Evolutionary conservation across 2,113 vertebrate genomes (phyloP), one percentile per base, ranked within the genome.

Genomic region (Plectropomus leopardus): DNA sequence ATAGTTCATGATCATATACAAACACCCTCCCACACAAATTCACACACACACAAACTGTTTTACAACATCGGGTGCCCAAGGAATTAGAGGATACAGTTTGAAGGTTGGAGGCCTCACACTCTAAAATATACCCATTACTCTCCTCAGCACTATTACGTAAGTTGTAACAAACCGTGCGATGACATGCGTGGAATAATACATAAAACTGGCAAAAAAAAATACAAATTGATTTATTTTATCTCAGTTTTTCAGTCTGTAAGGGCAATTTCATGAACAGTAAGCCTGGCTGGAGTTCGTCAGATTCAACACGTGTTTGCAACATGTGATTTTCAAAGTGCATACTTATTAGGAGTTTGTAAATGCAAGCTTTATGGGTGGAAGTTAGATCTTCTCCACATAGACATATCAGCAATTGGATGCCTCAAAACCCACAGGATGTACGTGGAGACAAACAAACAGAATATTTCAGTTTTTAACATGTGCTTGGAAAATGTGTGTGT

Each of bases 11-110:
- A 80, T 83, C 78, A 75, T 42, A 76, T 81, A 78, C 86, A 84
- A 82, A 82, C 89, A 78, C 79, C 81, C 55, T 30, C 88, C 86
- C 61, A 88, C 88, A 76, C 89, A 85, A 50, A 86, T 77, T 90
- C 89, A 87, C 86, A 80, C 61, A 57, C 82, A 89, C 89, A 87
- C 86, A 80, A 50, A 45, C 82, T 75, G 83, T 77, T 86, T 86
- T 79, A 80, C 81, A 88, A 77, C 80, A 85, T 54, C 1, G 63
- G 75, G 58, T 44, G 47, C 68, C 76, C 59, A 53, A 83, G 76
- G 85, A 86, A 82, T 86, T 75, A 80, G 67, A 76, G 72, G 80
- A 87, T 78, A 55, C 65, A 77, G 81, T 78, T 78, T 85, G 82
- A 83, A 82, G 79, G 86, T 88, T 84, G 82, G 73, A 88, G 77